Base-by-base conservation (phyloP, 2,113 vertebrate species). In the Ivindomyrus marchei region DNA sequence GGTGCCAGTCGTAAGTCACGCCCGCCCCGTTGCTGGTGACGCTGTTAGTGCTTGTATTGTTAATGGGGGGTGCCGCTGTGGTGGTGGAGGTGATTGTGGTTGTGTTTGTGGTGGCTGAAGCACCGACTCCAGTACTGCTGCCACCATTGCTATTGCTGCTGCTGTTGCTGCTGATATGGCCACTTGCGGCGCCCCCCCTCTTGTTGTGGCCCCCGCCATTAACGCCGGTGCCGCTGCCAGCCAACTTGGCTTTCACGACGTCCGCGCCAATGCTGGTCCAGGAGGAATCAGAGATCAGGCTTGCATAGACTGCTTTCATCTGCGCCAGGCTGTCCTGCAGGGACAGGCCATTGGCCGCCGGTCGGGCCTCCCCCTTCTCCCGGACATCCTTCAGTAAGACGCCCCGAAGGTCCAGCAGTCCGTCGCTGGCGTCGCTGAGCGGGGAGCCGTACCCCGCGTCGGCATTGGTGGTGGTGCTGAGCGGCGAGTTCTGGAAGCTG, bases 251-350 rank as follows among this genome's bases (percentile, higher is more conserved):
- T 93, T 96, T 97, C 94, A 97, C 97, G 89, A 97, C 92, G 88
- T 97, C 96, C 94, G 96, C 92, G 83, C 95, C 95, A 89, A 97
- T 92, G 94, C 94, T 95, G 89, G 97, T 96, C 97, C 97, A 97
- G 95, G 96, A 97, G 93, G 96, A 95, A 91, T 97, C 96, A 1
- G 97, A 96, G 93, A 97, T 95, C 66, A 97, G 92, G 93, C 97
- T 97, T 85, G 97, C 98, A 93, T 97, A 98, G 94, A 97, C 97
- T 19, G 97, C 97, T 94, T 97, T 97, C 94, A 97, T 97, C 91
- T 97, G 97, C 52, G 97, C 96, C 95, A 97, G 92, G 93, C 97
- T 97, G 95, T 97, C 97, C 93, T 96, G 96, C 58, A 96, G 95
- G 92, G 96, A 96, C 85, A 95, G 94, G 90, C 93, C 86, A 91